phyloP scores from a whole-genome alignment of 2,888 invertebrate genomes.

The Epirrhoe tristata region DNA sequence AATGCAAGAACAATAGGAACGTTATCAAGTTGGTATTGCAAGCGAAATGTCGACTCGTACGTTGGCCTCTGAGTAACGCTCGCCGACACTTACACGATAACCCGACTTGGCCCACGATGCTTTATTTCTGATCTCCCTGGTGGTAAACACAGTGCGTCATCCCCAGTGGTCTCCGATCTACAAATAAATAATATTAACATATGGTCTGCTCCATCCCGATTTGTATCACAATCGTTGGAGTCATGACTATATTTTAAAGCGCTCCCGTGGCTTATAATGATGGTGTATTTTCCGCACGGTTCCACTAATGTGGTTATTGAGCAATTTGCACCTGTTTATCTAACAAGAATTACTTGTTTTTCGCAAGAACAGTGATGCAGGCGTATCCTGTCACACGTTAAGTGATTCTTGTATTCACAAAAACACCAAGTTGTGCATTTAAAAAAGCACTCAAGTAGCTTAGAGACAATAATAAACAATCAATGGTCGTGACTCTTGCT shows the following conservation, averaged over 20 bases:
- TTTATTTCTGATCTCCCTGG: conserved; percentile 79
- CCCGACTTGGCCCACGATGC: conserved; percentile 64
- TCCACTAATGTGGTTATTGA: conserved; percentile 46
- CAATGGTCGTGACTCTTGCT: conserved; percentile 53
- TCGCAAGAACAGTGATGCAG: conserved; percentile 20
- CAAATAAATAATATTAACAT: conserved; percentile 73
- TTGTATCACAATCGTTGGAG: conserved; percentile 45
- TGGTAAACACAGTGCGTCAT: conserved; percentile 82
- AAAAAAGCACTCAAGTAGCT: conserved; percentile 36
- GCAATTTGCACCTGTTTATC: conserved; percentile 37
- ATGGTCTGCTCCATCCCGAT: conserved; percentile 54
- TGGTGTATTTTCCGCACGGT: conserved; percentile 45
- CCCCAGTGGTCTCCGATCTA: conserved; percentile 70
- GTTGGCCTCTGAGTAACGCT: conserved; percentile 71
- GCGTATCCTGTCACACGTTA: conserved; percentile 21
- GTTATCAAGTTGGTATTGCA: conserved; percentile 66
- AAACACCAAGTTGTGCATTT: conserved; percentile 19
- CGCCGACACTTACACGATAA: conserved; percentile 66
- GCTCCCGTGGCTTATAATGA: conserved; percentile 37
- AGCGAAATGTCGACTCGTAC: conserved; percentile 64
- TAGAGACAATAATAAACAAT: conserved; percentile 40
- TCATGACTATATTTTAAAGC: conserved; percentile 43
- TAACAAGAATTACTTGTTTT: conserved; percentile 29
- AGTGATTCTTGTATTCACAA: conserved; percentile 23
- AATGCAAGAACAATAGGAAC: conserved; percentile 64